Conservation (phyloP, 2,888 invertebrate genomes). For the Dicyrtomina minuta region DNA sequence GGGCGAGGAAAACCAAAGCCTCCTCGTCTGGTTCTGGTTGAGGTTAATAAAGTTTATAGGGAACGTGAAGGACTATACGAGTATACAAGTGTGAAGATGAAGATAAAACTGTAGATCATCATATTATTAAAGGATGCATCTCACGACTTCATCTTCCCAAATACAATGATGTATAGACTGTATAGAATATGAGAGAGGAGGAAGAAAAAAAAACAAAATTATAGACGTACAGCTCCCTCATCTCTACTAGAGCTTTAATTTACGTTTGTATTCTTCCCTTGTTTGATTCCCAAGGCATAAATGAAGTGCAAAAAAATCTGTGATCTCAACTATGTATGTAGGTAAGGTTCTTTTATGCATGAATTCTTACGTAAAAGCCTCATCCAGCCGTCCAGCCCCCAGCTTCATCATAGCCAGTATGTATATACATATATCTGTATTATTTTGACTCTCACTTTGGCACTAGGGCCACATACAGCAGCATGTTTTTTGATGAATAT, state of each 20-base stretch:
- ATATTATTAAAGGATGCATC: constrained; percentile 21
- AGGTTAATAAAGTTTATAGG: not conserved
- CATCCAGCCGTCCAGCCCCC: too few species aligned
- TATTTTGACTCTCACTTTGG: too few species aligned
- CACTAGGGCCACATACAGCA: too few species aligned
- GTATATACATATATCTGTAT: too few species aligned
- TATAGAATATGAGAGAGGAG: too few species aligned
- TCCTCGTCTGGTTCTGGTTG: too few species aligned
- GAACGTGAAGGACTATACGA: not conserved
- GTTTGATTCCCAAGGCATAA: constrained; percentile 27
- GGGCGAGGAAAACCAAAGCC: too few species aligned
- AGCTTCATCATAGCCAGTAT: too few species aligned
- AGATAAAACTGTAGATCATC: constrained; percentile 22
- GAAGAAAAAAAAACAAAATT: constrained; percentile 33
- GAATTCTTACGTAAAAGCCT: too few species aligned
- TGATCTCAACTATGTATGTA: constrained; percentile 21
- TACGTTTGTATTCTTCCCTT: constrained; percentile 37
- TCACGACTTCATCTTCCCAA: constrained; percentile 16
- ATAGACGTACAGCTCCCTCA: constrained; percentile 37
- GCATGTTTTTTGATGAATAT: too few species aligned
- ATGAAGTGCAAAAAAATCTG: constrained; percentile 22
- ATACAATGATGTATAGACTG: constrained; percentile 11
- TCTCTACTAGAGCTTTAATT: constrained; percentile 35
- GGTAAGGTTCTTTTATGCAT: too few species aligned
- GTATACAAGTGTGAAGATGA: too few species aligned